These are phyloP conservation scores for Cataglyphis hispanica DNA, from an alignment of 1,140 invertebrate genomes.

Conservation along the genomic window DNA sequence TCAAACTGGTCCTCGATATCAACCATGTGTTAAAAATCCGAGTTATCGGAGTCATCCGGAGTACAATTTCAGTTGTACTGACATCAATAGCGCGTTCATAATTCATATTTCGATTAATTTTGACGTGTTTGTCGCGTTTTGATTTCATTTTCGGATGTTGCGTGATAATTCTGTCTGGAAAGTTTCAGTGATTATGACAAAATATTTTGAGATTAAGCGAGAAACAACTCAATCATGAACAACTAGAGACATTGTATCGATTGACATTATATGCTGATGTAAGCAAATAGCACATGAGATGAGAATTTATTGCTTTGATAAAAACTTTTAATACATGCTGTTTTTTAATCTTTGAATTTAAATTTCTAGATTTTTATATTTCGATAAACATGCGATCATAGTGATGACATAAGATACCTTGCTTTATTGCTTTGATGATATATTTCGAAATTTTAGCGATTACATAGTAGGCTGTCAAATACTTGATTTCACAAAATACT, in stretches of 20 bases:
- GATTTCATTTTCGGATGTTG: background rate
- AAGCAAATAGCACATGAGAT: background rate
- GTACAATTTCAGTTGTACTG: conserved; percentile 23
- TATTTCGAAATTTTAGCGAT: background rate
- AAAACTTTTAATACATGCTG: background rate
- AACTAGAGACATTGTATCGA: background rate
- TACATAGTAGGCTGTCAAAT: background rate
- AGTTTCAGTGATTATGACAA: background rate
- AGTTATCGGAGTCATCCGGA: too few relatives aligned
- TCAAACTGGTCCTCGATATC: conserved; percentile 52
- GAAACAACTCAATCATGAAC: background rate
- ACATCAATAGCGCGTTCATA: background rate
- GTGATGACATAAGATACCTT: background rate
- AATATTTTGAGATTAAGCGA: background rate
- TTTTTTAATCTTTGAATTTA: background rate
- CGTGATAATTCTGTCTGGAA: background rate
- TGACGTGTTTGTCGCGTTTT: background rate
- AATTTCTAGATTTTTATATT: background rate
- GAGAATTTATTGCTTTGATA: conserved; percentile 9
- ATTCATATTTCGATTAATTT: conserved; percentile 15
- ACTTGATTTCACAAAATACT: background rate
- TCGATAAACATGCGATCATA: background rate
- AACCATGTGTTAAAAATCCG: conserved; percentile 71
- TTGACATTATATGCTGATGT: background rate
- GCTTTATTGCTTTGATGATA: background rate